Evolutionary conservation across 2,888 invertebrate genomes (phyloP), one percentile per base, ranked within the genome.

Genomic region (Temnothorax unifasciatus): DNA sequence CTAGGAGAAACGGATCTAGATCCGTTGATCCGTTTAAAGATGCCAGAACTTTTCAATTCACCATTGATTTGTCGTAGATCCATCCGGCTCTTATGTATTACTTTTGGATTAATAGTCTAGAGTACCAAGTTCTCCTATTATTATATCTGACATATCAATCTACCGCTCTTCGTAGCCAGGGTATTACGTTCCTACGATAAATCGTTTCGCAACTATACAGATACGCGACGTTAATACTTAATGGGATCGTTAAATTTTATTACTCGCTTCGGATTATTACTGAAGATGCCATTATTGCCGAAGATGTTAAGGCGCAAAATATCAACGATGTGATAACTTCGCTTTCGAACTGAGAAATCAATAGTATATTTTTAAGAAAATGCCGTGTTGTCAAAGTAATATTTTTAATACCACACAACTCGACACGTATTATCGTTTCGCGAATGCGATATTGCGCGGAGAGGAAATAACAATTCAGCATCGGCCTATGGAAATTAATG

Each of bases 81-180:
- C 47, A 18, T 73, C 25, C 41, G 41, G 61, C 18, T 0, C n/a
- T 13, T 5, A 5, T 29, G 25, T 38, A 25, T 11, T 52, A 64
- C 66, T 66, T 64, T 50, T 15, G 47, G 13, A 76, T 76, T 66
- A 76, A 66, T 75, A 63, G 21, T 21, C 29, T 34, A 18, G 29
- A 64, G 8, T 52, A 34, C 38, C 64, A 47, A 29, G 29, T 61
- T n/a, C 15, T 63, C 3, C n/a, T n/a, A 18, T 13, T n/a, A 29
- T 77, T 68, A 77, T 25, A 54, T 77, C 41, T 41, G 68, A 77
- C 15, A 6, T 77, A 77, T 47, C 54, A 79, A 69, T 69, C 57
- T 79, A 69, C 34, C n/a, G 18, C 21, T 41, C 25, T 34, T 5
- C 38, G 25, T 61, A 66, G 50, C 18, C n/a, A 57, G 11, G n/a